Evolutionary conservation across 2,797 vertebrate genomes (phyloP).

Genomic region (Diglossa cyanea): DNA sequence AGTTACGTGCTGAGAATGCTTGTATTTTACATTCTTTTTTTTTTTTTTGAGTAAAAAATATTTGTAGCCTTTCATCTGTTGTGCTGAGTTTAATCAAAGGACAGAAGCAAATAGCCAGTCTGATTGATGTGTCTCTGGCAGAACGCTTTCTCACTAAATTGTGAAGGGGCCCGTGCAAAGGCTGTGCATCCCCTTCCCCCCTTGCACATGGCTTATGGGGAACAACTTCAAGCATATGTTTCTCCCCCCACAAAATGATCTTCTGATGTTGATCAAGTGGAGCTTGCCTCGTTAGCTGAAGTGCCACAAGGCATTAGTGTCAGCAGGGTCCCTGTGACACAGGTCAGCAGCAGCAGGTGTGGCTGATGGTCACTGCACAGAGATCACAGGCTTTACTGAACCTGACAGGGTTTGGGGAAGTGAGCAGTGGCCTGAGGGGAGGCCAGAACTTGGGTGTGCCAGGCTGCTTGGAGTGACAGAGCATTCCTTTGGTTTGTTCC

Average conservation of each 20-base stretch:
- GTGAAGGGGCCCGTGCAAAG: not conserved
- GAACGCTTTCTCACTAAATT: not conserved
- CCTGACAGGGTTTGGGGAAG: not conserved
- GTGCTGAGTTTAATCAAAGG: constrained; percentile 39
- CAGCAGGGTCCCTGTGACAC: not conserved
- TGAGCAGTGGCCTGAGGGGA: not conserved
- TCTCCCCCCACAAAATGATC: rapidly evolving
- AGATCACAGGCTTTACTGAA: not conserved
- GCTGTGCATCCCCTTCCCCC: not conserved
- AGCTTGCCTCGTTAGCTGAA: not conserved
- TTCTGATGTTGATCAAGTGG: not conserved
- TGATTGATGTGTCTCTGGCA: constrained; percentile 33
- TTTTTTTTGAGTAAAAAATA: not conserved
- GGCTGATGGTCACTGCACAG: not conserved
- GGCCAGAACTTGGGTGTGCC: not conserved
- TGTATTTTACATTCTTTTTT: not conserved
- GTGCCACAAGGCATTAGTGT: not conserved
- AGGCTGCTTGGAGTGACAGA: not conserved
- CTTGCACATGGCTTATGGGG: not conserved
- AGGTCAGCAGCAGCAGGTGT: not conserved
- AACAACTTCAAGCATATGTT: not conserved
- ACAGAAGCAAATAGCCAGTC: constrained; percentile 64
- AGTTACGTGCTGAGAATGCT: constrained; percentile 32
- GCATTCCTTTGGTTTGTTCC: not conserved
- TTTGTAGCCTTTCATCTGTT: constrained; percentile 17